phyloP scores from a whole-genome alignment of 2,888 invertebrate species.

The Cephus spinipes region DNA sequence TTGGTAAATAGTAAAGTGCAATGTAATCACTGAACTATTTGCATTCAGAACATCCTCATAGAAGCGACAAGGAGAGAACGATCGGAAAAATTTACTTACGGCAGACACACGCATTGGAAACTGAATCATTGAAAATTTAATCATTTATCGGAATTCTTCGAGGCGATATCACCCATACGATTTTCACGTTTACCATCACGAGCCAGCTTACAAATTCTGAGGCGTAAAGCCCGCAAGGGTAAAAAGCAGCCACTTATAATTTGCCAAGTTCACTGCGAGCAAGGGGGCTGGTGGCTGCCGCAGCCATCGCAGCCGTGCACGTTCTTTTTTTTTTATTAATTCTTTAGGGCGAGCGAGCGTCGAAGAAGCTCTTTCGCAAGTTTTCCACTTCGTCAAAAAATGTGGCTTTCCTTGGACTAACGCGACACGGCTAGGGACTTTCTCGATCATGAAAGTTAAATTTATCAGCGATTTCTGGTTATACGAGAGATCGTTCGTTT shows the following conservation, averaged over 20 bases:
- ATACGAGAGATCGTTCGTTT: neutral
- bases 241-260: neutral
- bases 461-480: neutral
- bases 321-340: neutral
- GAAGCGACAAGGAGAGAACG: neutral
- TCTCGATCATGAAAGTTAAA: neutral
- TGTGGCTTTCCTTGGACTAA: neutral
- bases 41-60: conserved; percentile 21
- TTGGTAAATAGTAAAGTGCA: conserved; percentile 38
- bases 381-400: neutral
- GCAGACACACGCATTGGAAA: neutral
- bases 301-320: neutral
- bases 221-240: neutral
- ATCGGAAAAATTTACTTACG: neutral
- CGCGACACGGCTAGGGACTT: neutral
- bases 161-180: neutral
- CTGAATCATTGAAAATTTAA: neutral
- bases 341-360: neutral
- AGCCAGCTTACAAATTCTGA: neutral
- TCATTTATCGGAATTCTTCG: neutral
- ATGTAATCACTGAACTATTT: conserved; percentile 25
- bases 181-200: neutral
- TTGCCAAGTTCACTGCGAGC: neutral
- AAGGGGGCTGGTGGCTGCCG: neutral
- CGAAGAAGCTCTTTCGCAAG: neutral